Base-by-base conservation (phyloP, 2,797 vertebrate species). In the Notoglanidium macrostoma region DNA sequence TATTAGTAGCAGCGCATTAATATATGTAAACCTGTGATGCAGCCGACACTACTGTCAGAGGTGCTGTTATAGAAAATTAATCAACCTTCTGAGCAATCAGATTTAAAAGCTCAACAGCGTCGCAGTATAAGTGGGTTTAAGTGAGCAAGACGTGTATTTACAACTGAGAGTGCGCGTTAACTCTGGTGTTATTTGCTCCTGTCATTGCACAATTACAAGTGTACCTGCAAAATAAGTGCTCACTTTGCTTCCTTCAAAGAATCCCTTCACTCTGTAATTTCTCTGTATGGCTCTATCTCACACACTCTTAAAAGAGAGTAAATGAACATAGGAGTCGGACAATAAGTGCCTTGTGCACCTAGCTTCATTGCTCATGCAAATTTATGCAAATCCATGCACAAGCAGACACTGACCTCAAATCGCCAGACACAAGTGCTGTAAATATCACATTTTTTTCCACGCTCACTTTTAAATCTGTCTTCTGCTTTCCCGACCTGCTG, bases 311-410 rank as follows among this genome's bases (percentile, higher is more conserved):
- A 86, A 86, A 88, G 59, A 70, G 77, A 74, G 67, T 89, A 87
- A 91, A 87, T 87, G 86, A 87, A 88, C 72, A 88, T 19, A 76
- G 81, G 70, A 90, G 87, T 89, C 76, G 67, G 65, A 89, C 86
- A 87, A 89, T 83, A 94, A 93, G 90, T 90, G 91, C 81, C 91
- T 87, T 88, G 92, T 88, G 78, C 86, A 89, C 90, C 91, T 91
- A 80, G 40, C 46, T 87, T 88, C 89, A 61, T 93, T 95, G 91
- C 87, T 54, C 26, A 95, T 96, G 93, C 87, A 94, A 92, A 95
- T 95, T 70, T 91, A 95, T 95, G 94, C 92, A 94, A 93, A 95
- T 94, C 19, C 73, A 95, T 95, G 93, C 94, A 90, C 90, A 93
- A 93, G 89, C 90, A 94, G 92, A 92, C 88, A 92, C 91, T 95